These are phyloP conservation scores for Trichogramma pretiosum DNA, from an alignment of 1,140 invertebrate genomes.

Conservation along the genomic window DNA sequence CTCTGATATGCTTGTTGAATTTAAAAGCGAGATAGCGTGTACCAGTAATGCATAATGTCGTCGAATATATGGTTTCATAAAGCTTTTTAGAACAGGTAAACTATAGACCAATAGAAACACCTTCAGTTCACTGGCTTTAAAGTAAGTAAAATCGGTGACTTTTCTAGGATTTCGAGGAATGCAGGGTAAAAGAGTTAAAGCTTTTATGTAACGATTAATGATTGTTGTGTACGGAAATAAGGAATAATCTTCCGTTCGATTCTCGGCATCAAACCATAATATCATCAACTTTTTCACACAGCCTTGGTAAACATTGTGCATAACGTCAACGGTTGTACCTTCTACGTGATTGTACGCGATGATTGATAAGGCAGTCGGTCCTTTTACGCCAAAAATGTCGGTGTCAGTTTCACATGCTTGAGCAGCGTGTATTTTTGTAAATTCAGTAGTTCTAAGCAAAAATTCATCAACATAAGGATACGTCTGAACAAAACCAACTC, in stretches of 20 bases:
- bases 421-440: constrained; percentile 4
- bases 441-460: constrained; percentile 14
- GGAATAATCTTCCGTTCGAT: constrained; percentile 1
- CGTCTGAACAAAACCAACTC: background rate
- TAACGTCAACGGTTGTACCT: constrained; percentile 14
- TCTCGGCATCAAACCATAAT: constrained; percentile 9
- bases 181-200: constrained; percentile 11
- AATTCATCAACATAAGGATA: constrained; percentile 8
- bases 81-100: constrained; percentile 12
- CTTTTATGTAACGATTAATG: constrained; percentile 3
- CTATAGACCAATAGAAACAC: constrained; percentile 10
- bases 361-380: background rate
- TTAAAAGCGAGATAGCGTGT: constrained; percentile 12
- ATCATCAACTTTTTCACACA: constrained; percentile 8
- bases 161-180: background rate
- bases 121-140: constrained; percentile 18
- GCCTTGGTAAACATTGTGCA: constrained; percentile 22
- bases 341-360: constrained; percentile 12
- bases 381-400: constrained; percentile 19
- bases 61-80: constrained; percentile 14
- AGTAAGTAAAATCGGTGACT: constrained; percentile 12
- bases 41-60: constrained; percentile 20
- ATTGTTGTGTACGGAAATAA: background rate
- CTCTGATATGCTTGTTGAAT: constrained; percentile 13
- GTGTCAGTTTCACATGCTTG: background rate